Conservation (phyloP, 2,888 invertebrate genomes). For the Allophyes oxyacanthae region DNA sequence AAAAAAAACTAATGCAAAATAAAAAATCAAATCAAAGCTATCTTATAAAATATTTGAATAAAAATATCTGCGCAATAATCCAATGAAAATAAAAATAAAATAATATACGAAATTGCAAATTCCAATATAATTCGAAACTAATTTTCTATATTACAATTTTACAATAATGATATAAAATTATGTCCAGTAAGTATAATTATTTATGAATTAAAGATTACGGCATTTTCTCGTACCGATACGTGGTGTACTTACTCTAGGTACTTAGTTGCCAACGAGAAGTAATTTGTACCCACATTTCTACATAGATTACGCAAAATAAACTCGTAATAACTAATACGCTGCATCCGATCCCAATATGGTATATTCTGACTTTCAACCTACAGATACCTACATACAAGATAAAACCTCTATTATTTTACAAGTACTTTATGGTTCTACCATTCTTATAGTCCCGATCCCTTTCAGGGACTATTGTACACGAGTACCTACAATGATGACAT, state of each 20-base stretch:
- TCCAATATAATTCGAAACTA: slow-evolving; percentile 6
- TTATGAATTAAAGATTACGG: slow-evolving; percentile 39
- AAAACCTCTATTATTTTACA: too few relatives aligned
- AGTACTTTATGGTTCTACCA: too few relatives aligned
- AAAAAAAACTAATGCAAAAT: too few relatives aligned
- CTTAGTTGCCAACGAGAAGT: slow-evolving; percentile 28
- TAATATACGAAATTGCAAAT: background rate
- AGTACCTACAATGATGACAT: too few relatives aligned
- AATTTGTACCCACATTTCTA: slow-evolving; percentile 33
- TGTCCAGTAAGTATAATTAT: slow-evolving; percentile 40
- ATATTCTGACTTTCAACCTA: slow-evolving; percentile 2
- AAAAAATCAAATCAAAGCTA: too few relatives aligned
- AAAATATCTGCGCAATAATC: too few relatives aligned
- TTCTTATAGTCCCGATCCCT: too few relatives aligned
- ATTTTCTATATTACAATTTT: slow-evolving; percentile 10
- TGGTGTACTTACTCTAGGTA: background rate
- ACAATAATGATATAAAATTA: slow-evolving; percentile 40
- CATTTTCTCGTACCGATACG: slow-evolving; percentile 22
- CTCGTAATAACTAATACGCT: slow-evolving; percentile 24
- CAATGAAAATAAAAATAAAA: too few relatives aligned
- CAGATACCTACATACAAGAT: slow-evolving; percentile 1
- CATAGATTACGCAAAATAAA: slow-evolving; percentile 45
- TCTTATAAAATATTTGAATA: too few relatives aligned
- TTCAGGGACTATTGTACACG: too few relatives aligned
- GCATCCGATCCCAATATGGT: slow-evolving; percentile 33